Evolutionary conservation across 2,888 invertebrate genomes (phyloP).

Genomic region (Brachylomia viminalis): DNA sequence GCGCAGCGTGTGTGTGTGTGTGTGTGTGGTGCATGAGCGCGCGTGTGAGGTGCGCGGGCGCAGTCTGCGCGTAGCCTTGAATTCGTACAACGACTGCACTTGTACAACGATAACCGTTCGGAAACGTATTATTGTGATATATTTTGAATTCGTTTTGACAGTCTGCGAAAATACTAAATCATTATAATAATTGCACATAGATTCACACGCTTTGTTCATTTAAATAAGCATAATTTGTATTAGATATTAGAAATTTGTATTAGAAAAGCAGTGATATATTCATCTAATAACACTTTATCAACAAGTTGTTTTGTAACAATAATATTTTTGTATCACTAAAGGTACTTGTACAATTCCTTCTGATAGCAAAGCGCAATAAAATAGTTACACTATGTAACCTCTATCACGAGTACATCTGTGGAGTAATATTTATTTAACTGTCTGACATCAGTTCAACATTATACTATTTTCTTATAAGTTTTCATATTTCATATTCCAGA

Average conservation of each 20-base stretch:
- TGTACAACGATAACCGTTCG: constrained; percentile 77
- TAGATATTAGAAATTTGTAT: no score
- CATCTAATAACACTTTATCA: constrained; percentile 17
- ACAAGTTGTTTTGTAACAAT: constrained; percentile 34
- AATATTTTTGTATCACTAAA: constrained; percentile 47
- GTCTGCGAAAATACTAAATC: neutral
- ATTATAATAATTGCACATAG: constrained; percentile 9
- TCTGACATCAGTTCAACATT: constrained; percentile 16
- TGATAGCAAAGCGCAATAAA: constrained; percentile 45
- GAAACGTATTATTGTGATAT: constrained; percentile 71
- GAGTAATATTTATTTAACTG: constrained; percentile 32
- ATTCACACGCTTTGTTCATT: neutral
- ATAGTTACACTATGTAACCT: constrained; percentile 47
- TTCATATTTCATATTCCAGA: constrained; percentile 2
- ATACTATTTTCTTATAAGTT: neutral
- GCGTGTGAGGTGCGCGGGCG: constrained; percentile 69
- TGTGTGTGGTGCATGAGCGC: constrained; percentile 40
- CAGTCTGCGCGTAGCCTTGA: constrained; percentile 80
- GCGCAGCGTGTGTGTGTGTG: constrained; percentile 56
- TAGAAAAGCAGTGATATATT: constrained; percentile 23
- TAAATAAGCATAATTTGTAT: constrained; percentile 16
- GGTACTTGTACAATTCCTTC: constrained; percentile 40
- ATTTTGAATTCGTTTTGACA: constrained; percentile 55
- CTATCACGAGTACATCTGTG: constrained; percentile 23
- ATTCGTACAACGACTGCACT: constrained; percentile 88